Percentiles rank a stretch among this genome's conserved stretches.
Evolutionary conservation across 2,113 vertebrate species (phyloP).

Genomic region (Mormyrus lacerda): DNA sequence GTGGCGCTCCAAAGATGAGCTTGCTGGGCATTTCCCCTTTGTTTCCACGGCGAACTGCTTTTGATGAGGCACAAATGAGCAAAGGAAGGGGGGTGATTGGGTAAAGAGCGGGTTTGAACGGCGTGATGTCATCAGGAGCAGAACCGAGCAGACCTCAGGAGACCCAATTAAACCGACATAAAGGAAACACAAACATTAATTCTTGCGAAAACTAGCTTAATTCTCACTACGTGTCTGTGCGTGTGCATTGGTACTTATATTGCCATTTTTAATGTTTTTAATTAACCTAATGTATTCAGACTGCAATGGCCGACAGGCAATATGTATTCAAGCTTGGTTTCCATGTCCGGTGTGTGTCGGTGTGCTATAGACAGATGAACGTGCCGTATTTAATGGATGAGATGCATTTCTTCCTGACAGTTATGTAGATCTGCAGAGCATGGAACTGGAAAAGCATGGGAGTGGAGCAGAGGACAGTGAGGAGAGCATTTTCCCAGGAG

Average conservation of each 20-base stretch:
- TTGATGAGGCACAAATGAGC: slow-evolving; percentile 42
- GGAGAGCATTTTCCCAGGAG: neutral
- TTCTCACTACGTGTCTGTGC: neutral
- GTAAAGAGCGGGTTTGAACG: slow-evolving; percentile 24
- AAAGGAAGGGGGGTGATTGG: slow-evolving; percentile 36
- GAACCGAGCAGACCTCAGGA: slow-evolving; percentile 35
- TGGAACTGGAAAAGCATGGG: neutral
- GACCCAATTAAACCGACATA: slow-evolving; percentile 45
- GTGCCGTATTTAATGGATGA: neutral
- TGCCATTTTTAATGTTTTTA: neutral
- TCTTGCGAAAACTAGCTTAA: slow-evolving; percentile 21
- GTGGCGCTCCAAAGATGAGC: neutral
- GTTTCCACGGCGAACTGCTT: slow-evolving; percentile 11
- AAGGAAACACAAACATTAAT: slow-evolving; percentile 36
- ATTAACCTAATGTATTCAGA: neutral
- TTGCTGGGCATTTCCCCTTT: neutral
- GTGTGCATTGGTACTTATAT: neutral
- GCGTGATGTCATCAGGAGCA: slow-evolving; percentile 33
- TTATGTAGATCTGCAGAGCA: neutral
- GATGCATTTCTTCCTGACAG: neutral
- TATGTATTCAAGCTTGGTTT: neutral
- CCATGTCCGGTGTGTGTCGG: neutral
- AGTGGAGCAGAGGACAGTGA: neutral
- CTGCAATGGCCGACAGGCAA: neutral
- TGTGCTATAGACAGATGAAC: neutral